Evolutionary conservation across 2,888 invertebrate genomes (phyloP), one percentile per base, ranked within the genome.

Genomic region (Chloromyia formosa): DNA sequence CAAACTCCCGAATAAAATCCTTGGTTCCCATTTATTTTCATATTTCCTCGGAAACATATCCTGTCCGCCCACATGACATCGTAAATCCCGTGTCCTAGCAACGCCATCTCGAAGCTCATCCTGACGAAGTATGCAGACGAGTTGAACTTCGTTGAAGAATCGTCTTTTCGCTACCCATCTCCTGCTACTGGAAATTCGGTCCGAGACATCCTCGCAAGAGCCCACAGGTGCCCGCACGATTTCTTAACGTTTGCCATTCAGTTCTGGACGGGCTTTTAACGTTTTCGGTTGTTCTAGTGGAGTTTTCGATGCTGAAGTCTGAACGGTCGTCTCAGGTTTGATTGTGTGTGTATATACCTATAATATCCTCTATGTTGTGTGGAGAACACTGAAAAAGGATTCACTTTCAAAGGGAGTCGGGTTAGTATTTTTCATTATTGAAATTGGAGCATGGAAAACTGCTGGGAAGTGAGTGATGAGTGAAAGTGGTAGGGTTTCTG

Each of bases 1-100:
- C 66, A 66, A 2, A n/a, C 42, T 40, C 62, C 27, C 27, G 3
- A 2, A 35, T 7, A 62, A 27, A 16, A 35, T 45, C 20, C 49
- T 35, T 66, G 20, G 14, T 66, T 35, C 45, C 16, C 45, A 12
- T 66, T 9, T 40, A 9, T 62, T 62, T 35, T 14, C 14, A 40
- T 62, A 49, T 23, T n/a, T 35, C 42, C 49, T 35, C 27, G 27
- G 27, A 66, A 45, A 9, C 12, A n/a, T 22, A 66, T 20, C 45
- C 66, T 66, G 49, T 35, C 66, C 66, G 35, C 66, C 49, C 66
- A 45, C 49, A 49, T 16, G 10, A 49, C 23, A 23, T 66, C 49
- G 14, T 66, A 20, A 45, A 45, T 66, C 20, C 14, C 45, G 66
- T 66, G 66, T 66, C 66, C 66, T 66, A 66, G 66, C 49, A 66